Conservation (phyloP, 2,888 invertebrate species). For the Temnothorax unifasciatus region DNA sequence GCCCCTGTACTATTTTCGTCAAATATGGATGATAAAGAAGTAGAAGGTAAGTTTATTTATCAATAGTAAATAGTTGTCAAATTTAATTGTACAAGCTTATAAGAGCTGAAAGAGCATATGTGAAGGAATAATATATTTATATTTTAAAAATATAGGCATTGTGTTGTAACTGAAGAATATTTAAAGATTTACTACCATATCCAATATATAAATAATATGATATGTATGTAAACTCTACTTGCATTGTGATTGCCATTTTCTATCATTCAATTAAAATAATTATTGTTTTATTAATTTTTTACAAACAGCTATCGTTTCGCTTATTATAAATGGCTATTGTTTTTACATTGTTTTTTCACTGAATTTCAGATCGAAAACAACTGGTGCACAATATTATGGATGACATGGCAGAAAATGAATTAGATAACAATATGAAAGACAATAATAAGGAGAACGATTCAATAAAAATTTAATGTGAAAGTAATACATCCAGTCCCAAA, state of each 20-base stretch:
- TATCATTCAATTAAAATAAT: no score
- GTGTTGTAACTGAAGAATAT: neutral
- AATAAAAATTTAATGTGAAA: neutral
- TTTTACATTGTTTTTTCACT: neutral
- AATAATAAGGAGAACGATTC: neutral
- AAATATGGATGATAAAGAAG: slow-evolving; percentile 14
- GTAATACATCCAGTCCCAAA: neutral
- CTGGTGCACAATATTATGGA: neutral
- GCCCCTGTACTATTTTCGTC: slow-evolving; percentile 21
- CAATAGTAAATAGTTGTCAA: neutral
- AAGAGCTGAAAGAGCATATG: no score
- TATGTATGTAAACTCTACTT: no score
- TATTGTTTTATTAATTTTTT: neutral
- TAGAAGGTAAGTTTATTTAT: slow-evolving; percentile 3
- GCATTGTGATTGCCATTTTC: no score
- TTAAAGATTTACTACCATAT: neutral
- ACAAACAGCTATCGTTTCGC: no score
- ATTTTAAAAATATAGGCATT: neutral
- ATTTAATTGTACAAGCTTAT: neutral
- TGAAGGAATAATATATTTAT: no score
- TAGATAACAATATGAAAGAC: no score
- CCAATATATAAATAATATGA: no score
- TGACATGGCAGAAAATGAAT: no score
- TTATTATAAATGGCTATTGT: no score
- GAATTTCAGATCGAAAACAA: neutral